Percentiles rank a stretch among this genome's conserved stretches.
Conservation (phyloP, 2,113 vertebrate species). For the Ovibos moschatus region DNA sequence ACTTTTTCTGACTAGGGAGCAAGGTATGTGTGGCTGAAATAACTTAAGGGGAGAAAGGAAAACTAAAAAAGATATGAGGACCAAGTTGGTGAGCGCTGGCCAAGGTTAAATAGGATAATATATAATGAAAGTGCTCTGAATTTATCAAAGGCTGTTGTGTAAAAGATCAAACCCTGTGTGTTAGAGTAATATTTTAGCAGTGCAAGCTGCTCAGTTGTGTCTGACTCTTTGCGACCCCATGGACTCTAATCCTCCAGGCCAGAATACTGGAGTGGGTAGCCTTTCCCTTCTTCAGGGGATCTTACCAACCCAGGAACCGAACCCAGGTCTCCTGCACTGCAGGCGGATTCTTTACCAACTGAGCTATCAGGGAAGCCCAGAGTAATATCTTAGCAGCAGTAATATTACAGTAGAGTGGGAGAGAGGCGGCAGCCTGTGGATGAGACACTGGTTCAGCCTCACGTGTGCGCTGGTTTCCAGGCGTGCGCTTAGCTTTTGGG, state of each 20-base stretch:
- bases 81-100: not conserved
- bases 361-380: not conserved
- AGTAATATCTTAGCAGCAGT: not conserved
- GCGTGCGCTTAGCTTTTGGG: not conserved
- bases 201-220: not conserved
- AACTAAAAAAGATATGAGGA: not conserved
- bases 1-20: not conserved
- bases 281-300: not conserved
- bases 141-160: not conserved
- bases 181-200: not conserved
- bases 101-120: not conserved
- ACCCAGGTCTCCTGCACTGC: not conserved
- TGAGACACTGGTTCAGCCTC: not conserved
- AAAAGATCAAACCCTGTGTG: too few species aligned
- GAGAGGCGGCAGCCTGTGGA: not conserved
- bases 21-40: not conserved
- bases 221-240: not conserved
- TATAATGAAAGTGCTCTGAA: not conserved
- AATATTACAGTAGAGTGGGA: not conserved
- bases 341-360: not conserved
- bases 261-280: not conserved
- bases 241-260: not conserved
- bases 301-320: not conserved
- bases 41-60: not conserved
- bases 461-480: not conserved